Evolutionary conservation across 2,888 invertebrate genomes (phyloP), one percentile per base, ranked within the genome.

Genomic region (Melanophora roralis): DNA sequence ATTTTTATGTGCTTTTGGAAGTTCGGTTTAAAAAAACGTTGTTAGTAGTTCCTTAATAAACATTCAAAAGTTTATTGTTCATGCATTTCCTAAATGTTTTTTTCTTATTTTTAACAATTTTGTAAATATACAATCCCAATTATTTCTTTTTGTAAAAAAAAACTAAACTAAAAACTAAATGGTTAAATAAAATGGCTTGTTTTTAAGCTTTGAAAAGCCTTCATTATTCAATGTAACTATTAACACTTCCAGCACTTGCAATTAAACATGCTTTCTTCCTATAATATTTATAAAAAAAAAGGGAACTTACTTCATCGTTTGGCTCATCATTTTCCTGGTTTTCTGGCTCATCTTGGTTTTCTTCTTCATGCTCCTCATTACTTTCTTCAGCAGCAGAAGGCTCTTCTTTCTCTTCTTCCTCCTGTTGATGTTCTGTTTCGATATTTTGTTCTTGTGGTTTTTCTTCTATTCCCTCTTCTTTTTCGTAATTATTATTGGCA

Each of bases 361-460:
- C 68, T 23, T 78, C 65, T 40, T 67, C 60, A 38, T 65, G 60
- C 51, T 74, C 59, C 2, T 73, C 71, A 11, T 38, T 16, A 2
- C 27, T 16, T 16, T 80, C 14, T 4, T 14, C 23, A 19, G 16
- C 81, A 51, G 83, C 51, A 62, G 81, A 68, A 81, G 81, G 45
- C 12, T 80, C 60, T 5, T 79, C 45, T 32, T 75, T 57, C 12
- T 55, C 68, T 38, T 82, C 78, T 6, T 16, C 16, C 14, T 49
- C 32, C 19, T 62, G 81, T 64, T 83, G 84, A 12, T 68, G 83
- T 65, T 83, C 83, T 49, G 84, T 47, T 57, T 81, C 79, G 3
- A 5, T 27, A 27, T 27, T 27, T 3, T 27, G 4, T 81, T 78
- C 32, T 23, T 82, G 57, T 5, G 27, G 27, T 5, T 81, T 80